Evolutionary conservation across 2,113 vertebrate genomes (phyloP).

Genomic region (Labrus mixtus): DNA sequence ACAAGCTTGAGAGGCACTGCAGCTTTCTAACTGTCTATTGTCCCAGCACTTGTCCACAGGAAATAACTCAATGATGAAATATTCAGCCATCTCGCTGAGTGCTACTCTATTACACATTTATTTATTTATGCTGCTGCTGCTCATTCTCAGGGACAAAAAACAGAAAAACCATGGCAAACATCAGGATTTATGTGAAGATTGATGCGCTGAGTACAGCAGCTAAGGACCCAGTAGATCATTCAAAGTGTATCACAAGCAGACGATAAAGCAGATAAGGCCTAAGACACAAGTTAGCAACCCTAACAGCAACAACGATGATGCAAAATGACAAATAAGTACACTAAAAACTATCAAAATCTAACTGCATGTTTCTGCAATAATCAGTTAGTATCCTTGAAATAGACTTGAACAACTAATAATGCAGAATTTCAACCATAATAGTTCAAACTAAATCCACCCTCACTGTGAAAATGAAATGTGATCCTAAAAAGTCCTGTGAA

Average conservation of each 20-base stretch:
- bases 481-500: slow-evolving; percentile 8
- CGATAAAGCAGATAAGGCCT: neutral
- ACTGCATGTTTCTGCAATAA: neutral
- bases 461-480: neutral
- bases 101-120: slow-evolving; percentile 71
- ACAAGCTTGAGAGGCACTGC: slow-evolving; percentile 2
- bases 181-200: slow-evolving; percentile 19
- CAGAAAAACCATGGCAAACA: slow-evolving; percentile 36
- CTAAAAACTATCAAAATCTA: neutral
- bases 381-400: neutral
- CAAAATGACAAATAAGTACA: neutral
- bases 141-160: slow-evolving; percentile 50
- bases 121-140: slow-evolving; percentile 70
- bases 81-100: slow-evolving; percentile 66
- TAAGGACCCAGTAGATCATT: neutral
- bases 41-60: slow-evolving; percentile 43
- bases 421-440: neutral
- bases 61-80: slow-evolving; percentile 71
- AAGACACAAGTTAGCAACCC: neutral
- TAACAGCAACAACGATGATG: neutral
- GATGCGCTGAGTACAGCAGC: slow-evolving; percentile 10
- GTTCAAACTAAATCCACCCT: neutral
- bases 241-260: slow-evolving; percentile 7
- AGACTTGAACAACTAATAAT: neutral
- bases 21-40: slow-evolving; percentile 41